Evolutionary conservation across 2,888 invertebrate species (phyloP).

Genomic region (Bombylius major): DNA sequence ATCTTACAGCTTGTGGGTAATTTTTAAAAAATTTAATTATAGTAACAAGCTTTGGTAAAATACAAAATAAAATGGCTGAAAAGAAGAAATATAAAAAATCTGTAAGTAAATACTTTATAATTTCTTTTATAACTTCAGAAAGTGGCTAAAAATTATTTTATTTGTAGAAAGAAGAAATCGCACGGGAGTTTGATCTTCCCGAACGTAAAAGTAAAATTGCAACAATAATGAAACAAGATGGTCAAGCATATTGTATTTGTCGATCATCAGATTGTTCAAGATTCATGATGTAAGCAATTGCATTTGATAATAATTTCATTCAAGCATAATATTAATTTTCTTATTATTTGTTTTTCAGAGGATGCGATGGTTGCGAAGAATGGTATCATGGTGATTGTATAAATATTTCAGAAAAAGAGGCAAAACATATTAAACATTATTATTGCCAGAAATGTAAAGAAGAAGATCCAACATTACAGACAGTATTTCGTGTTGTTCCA

Average conservation of each 20-base stretch:
- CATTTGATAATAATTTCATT: not conserved
- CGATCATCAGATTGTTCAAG: conserved; percentile 84
- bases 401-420: conserved; percentile 83
- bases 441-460: conserved; percentile 77
- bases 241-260: conserved; percentile 90
- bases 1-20: too few relatives aligned
- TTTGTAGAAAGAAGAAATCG: conserved; percentile 65
- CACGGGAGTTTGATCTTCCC: conserved; percentile 75
- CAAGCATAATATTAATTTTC: not conserved
- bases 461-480: conserved; percentile 66
- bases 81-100: conserved; percentile 31
- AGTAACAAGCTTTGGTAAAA: too few relatives aligned
- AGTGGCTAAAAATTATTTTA: not conserved
- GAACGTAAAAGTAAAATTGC: conserved; percentile 86
- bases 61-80: conserved; percentile 23
- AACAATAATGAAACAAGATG: conserved; percentile 73
- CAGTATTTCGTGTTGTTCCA: conserved; percentile 35
- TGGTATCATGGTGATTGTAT: conserved; percentile 99
- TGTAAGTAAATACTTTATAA: conserved; percentile 17
- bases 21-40: too few relatives aligned
- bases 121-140: not conserved
- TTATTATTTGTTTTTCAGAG: conserved; percentile 40
- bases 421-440: conserved; percentile 86
- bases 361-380: conserved; percentile 94
- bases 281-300: conserved; percentile 79